Conservation (phyloP, 2,113 vertebrate genomes). For the Corythornis vintsioides region DNA sequence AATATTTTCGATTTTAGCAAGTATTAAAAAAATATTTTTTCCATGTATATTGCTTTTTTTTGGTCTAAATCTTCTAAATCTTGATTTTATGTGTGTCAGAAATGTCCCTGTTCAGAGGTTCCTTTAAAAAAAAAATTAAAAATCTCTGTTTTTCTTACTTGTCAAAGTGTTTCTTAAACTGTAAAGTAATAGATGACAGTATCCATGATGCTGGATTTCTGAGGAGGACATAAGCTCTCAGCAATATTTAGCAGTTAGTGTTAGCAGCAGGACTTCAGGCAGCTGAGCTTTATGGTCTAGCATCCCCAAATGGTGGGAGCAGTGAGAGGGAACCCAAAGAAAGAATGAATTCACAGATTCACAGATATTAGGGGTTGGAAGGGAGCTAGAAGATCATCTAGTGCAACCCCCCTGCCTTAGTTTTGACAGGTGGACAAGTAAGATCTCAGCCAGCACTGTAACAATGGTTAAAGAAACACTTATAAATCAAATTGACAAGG, state of each 20-base stretch:
- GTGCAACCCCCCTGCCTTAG: background rate
- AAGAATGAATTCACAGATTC: background rate
- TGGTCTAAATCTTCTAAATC: background rate
- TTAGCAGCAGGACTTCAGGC: background rate
- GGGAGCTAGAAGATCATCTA: too few species aligned
- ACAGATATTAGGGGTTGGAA: too few species aligned
- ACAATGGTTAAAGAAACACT: background rate
- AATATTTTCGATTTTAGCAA: background rate
- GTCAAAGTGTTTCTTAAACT: background rate
- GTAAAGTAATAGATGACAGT: background rate
- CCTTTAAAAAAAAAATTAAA: background rate
- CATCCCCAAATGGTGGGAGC: fast-evolving
- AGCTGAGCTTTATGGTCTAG: background rate
- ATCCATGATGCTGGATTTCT: background rate
- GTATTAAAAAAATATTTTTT: background rate
- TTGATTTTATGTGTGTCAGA: background rate
- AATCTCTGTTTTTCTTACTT: background rate
- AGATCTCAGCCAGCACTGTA: background rate
- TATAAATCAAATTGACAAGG: background rate
- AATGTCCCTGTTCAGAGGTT: background rate
- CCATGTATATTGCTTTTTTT: background rate
- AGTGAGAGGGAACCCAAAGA: background rate
- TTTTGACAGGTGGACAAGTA: background rate
- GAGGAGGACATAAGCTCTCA: background rate
- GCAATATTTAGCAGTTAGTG: background rate